These are phyloP conservation scores for Meloidogyne floridensis DNA, from an alignment of 1,140 invertebrate genomes.

Conservation along the genomic window DNA sequence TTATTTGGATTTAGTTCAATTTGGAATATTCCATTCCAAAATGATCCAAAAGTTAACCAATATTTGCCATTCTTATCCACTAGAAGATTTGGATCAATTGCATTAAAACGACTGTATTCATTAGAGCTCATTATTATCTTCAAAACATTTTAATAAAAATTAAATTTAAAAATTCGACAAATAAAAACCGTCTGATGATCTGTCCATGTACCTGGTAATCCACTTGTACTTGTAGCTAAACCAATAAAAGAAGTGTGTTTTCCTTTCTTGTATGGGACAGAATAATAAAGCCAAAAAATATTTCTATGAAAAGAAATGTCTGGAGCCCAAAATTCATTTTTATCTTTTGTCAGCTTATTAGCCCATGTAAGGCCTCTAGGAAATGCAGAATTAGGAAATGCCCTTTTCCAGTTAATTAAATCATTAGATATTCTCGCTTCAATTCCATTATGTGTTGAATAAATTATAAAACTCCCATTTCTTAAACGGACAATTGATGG, in stretches of 20 bases:
- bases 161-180: not conserved
- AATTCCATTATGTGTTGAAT: constrained; percentile 23
- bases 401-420: not conserved
- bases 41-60: constrained; percentile 28
- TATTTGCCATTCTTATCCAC: not conserved
- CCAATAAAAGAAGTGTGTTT: constrained; percentile 15
- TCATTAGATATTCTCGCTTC: constrained; percentile 12
- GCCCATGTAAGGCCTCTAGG: constrained; percentile 16
- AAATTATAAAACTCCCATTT: constrained; percentile 5
- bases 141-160: not conserved
- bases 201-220: constrained; percentile 12
- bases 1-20: constrained; percentile 21
- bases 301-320: constrained; percentile 13
- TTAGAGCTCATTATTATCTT: constrained; percentile 7
- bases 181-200: not conserved
- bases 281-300: constrained; percentile 18
- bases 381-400: constrained; percentile 10
- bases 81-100: constrained; percentile 29
- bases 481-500: constrained; percentile 14
- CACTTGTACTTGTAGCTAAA: not conserved
- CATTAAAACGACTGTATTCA: constrained; percentile 13
- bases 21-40: constrained; percentile 13
- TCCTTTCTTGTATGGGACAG: constrained; percentile 3
- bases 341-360: too few species aligned
- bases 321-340: constrained; percentile 18